Evolutionary conservation across 1,140 invertebrate genomes (phyloP), one percentile per base, ranked within the genome.

Genomic region (Pentalonia nigronervosa): DNA sequence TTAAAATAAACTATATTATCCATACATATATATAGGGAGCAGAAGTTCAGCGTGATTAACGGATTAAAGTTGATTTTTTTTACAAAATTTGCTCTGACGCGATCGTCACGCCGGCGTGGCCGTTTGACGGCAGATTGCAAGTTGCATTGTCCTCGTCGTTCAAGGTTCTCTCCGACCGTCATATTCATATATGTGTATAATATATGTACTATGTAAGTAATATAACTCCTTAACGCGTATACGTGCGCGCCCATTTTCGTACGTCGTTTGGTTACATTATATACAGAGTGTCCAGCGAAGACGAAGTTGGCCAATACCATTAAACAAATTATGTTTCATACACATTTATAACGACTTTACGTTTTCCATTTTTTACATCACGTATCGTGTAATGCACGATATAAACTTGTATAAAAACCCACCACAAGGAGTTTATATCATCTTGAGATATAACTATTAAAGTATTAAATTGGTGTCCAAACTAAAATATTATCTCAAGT

Each of bases 61-160:
- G 30, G 30, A 20, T n/a, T 76, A 76, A 76, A n/a, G 30, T 76
- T 17, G 6, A 76, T n/a, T 34, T 41, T 30, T 53, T 36, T 48
- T 2, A 89, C 3, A 21, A 9, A 53, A 34, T 34, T 89, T 50
- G n/a, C 48, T n/a, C 2, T 8, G 20, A 87, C 7, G 47, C 45
- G 23, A 48, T 48, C 47, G 86, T 47, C 9, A 45, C 14, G 45
- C 25, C 17, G 30, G 17, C 30, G 30, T 36, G 45, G 17, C 84
- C 84, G 14, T 36, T 23, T 41, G 48, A 36, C 50, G 50, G 48
- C 21, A 41, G 25, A 60, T 90, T 60, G 53, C 89, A 90, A 90
- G 45, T 67, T 67, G 56, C 89, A n/a, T 67, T 90, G 89, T 90
- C 56, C 53, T 90, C 60, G 89, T 90, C 17, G 2, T 90, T 90